A percentile compares a stretch with the other conserved stretches of the same genome.
phyloP scores from a whole-genome alignment of 2,113 vertebrate genomes.

The Chaetodon trifascialis region DNA sequence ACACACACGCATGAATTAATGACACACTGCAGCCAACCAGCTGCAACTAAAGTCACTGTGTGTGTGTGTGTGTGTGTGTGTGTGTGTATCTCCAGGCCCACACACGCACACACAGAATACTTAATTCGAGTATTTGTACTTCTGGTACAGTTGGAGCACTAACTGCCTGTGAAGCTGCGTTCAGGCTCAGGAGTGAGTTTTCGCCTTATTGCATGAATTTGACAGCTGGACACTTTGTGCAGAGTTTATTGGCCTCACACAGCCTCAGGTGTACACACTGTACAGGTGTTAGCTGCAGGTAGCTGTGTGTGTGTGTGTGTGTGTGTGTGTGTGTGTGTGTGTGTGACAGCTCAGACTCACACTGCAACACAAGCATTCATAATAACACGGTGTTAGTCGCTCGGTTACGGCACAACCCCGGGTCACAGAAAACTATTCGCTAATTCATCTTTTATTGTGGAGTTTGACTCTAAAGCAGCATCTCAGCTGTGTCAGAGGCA shows the following conservation, averaged over 20 bases:
- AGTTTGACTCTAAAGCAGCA: too few relatives aligned
- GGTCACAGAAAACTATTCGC: background rate
- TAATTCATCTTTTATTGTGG: background rate
- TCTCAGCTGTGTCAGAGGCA: background rate
- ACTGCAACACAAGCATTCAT: too few relatives aligned
- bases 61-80: background rate
- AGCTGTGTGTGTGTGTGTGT: too few relatives aligned
- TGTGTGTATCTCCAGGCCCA: background rate
- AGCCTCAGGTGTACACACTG: background rate
- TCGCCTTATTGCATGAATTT: background rate
- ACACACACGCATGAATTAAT: background rate
- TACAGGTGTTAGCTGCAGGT: background rate
- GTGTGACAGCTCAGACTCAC: background rate
- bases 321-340: too few relatives aligned
- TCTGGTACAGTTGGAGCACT: background rate
- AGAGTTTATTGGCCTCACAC: too few relatives aligned
- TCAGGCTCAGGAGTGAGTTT: background rate
- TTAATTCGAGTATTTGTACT: background rate
- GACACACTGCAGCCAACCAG: constrained; percentile 18
- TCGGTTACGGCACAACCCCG: background rate
- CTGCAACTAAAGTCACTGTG: background rate
- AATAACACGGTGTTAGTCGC: background rate
- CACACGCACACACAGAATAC: background rate
- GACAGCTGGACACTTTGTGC: background rate
- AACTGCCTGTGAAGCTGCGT: background rate